Conservation (phyloP, 2,797 vertebrate species). For the Garrulus glandarius region DNA sequence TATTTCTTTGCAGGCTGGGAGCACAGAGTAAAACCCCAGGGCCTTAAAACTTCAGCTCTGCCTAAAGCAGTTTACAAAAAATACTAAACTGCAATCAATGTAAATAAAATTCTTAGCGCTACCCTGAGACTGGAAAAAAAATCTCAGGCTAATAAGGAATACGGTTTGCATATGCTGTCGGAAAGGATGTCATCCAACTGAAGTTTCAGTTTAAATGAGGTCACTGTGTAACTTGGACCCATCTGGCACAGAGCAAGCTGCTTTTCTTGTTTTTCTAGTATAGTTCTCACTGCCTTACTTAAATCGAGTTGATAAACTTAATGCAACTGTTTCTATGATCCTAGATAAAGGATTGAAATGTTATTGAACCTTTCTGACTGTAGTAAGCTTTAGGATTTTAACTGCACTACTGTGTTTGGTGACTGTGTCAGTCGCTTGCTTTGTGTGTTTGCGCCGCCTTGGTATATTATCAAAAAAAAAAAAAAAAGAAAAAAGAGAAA, state of each 20-base stretch:
- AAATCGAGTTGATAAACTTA: constrained; percentile 82
- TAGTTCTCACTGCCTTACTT: constrained; percentile 89
- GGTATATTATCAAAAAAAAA: constrained; percentile 78
- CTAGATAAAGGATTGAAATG: constrained; percentile 71
- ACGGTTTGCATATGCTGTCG: constrained; percentile 79
- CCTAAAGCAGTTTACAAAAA: constrained; percentile 84
- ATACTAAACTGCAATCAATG: constrained; percentile 81
- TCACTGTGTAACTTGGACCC: constrained; percentile 71
- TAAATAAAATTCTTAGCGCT: constrained; percentile 82
- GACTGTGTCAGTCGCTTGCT: constrained; percentile 84
- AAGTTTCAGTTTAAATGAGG: constrained; percentile 74
- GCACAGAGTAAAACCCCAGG: constrained; percentile 84
- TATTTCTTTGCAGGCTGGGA: constrained; percentile 83
- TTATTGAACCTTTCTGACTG: constrained; percentile 77
- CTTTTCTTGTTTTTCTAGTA: constrained; percentile 79
- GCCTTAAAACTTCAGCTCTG: constrained; percentile 87
- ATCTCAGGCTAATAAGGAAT: constrained; percentile 81
- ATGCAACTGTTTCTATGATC: constrained; percentile 81
- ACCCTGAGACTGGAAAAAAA: constrained; percentile 78
- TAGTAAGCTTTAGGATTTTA: constrained; percentile 85
- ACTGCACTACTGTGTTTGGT: constrained; percentile 83
- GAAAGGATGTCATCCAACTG: constrained; percentile 70
- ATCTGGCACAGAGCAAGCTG: constrained; percentile 79
- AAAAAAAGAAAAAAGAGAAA: background rate
- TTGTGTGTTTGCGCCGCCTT: constrained; percentile 80